Evolutionary conservation across 30 jellyfish, hydroid and myxozoan genomes (phyloP).

Genomic region (Aurelia sp.): DNA sequence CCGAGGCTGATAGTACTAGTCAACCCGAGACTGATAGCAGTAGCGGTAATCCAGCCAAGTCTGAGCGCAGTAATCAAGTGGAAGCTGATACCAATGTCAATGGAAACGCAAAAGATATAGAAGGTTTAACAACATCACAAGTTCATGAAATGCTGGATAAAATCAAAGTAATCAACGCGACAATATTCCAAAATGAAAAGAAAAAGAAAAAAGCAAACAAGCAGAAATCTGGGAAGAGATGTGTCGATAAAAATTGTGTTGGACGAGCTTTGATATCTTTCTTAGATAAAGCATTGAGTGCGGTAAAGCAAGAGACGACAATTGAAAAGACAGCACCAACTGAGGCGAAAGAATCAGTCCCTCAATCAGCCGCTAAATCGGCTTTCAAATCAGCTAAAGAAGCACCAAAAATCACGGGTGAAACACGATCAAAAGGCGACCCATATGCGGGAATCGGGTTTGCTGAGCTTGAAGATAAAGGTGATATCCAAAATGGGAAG

Average conservation of each 20-base stretch:
- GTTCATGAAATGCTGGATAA: constrained; percentile 60
- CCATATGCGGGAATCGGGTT: constrained; percentile 74
- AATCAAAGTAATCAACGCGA: constrained; percentile 38
- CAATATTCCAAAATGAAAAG: constrained; percentile 34
- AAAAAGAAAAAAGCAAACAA: constrained; percentile 11
- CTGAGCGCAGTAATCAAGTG: no score
- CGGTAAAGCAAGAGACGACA: constrained; percentile 48
- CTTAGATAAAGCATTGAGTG: constrained; percentile 66
- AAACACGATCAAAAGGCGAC: constrained; percentile 51
- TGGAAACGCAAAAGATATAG: not conserved
- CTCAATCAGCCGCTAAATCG: not conserved
- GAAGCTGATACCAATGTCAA: no score
- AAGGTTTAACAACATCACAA: constrained; percentile 22
- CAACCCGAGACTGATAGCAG: no score
- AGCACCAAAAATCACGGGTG: constrained; percentile 20
- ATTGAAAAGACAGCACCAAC: not conserved
- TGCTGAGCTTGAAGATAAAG: constrained; percentile 19
- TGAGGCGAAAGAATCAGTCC: not conserved
- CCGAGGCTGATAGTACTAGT: no score
- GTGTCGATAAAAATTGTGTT: constrained; percentile 46
- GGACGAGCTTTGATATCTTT: constrained; percentile 58
- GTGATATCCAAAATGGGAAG: not conserved
- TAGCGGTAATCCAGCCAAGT: no score
- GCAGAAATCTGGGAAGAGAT: constrained; percentile 6
- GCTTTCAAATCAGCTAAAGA: not conserved